Evolutionary conservation across 2,113 vertebrate genomes (phyloP).

Genomic region (Leucosticte australis): DNA sequence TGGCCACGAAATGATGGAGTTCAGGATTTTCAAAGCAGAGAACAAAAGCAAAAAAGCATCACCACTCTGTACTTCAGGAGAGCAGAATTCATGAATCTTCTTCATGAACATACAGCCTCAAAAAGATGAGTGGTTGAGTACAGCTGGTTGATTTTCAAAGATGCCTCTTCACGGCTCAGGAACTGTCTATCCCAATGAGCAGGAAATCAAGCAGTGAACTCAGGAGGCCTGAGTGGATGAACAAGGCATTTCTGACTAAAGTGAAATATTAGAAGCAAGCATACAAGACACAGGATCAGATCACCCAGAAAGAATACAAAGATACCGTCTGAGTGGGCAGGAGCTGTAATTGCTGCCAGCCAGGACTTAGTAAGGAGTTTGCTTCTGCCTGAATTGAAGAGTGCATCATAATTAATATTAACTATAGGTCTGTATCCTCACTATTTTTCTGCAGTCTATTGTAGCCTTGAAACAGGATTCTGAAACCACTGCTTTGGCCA

Average conservation of each 20-base stretch:
- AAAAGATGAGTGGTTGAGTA: background rate
- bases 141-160: background rate
- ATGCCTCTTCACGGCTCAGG: background rate
- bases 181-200: background rate
- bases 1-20: background rate
- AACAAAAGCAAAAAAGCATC: background rate
- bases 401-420: background rate
- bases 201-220: background rate
- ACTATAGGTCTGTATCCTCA: background rate
- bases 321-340: background rate
- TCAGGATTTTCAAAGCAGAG: background rate
- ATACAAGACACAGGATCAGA: background rate
- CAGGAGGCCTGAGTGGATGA: background rate
- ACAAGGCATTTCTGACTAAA: background rate
- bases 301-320: background rate
- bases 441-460: background rate
- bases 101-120: background rate
- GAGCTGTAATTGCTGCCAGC: background rate
- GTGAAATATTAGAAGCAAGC: background rate
- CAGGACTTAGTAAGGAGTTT: background rate
- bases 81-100: background rate
- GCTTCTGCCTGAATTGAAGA: background rate
- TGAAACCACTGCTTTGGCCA: background rate
- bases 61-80: background rate
- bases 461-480: background rate